Conservation (phyloP, 2,113 vertebrate genomes). For the Proterorhinus semilunaris region DNA sequence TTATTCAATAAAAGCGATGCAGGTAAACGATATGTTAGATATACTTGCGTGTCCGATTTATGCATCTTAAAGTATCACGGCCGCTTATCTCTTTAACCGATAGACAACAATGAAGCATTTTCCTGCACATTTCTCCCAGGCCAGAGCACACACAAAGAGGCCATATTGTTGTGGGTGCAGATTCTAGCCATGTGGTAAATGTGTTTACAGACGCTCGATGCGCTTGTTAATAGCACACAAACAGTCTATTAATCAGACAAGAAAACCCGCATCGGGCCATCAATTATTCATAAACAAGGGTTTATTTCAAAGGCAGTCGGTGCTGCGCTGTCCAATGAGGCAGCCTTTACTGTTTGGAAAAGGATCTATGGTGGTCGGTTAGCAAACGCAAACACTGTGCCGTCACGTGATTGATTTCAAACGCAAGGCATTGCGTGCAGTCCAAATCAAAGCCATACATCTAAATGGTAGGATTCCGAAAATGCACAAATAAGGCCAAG, state of each 20-base stretch:
- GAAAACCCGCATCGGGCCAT: neutral
- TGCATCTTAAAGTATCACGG: neutral
- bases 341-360: neutral
- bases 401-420: constrained; percentile 61
- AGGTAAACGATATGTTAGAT: constrained; percentile 62
- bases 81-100: neutral
- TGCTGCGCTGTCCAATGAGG: constrained; percentile 5
- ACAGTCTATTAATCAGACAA: neutral
- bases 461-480: neutral
- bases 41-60: neutral
- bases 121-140: constrained; percentile 22
- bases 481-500: neutral
- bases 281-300: neutral
- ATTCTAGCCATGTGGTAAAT: constrained; percentile 64
- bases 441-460: constrained; percentile 1
- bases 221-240: constrained; percentile 33
- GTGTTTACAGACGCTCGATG: constrained; percentile 50
- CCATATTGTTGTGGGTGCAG: constrained; percentile 56
- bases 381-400: constrained; percentile 53
- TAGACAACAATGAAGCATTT: constrained; percentile 5
- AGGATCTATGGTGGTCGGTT: constrained; percentile 24
- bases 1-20: constrained; percentile 46
- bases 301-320: constrained; percentile 4
- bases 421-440: constrained; percentile 26
- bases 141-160: constrained; percentile 55